These are phyloP conservation scores for Mycteria americana DNA, from an alignment of 2,797 vertebrate species.

Conservation along the genomic window DNA sequence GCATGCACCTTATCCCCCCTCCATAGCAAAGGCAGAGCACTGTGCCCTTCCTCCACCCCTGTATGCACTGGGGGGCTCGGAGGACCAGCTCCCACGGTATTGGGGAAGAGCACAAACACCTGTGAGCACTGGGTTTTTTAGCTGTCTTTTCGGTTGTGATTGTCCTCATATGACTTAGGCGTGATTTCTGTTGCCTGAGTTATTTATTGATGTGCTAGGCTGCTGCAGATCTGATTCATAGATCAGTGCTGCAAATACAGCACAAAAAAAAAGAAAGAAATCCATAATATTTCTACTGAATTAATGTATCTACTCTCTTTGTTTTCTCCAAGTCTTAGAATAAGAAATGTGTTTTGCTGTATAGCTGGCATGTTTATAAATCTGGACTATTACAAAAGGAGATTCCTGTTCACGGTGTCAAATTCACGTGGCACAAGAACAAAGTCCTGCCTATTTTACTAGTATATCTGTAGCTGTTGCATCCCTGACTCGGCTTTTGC, in stretches of 20 bases:
- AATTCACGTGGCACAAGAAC: not conserved
- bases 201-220: not conserved
- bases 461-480: not conserved
- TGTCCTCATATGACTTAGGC: not conserved
- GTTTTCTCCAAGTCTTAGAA: not conserved
- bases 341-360: not conserved
- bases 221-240: not conserved
- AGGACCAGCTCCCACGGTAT: not conserved
- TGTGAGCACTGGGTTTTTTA: not conserved
- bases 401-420: not conserved
- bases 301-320: not conserved
- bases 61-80: accelerated
- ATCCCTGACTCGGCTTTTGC: not conserved
- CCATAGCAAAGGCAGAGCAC: too few relatives aligned
- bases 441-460: accelerated
- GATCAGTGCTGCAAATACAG: not conserved
- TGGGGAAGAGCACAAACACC: not conserved
- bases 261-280: not conserved
- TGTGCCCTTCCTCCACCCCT: not conserved
- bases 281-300: not conserved
- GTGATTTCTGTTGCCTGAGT: not conserved
- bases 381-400: not conserved
- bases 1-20: not conserved
- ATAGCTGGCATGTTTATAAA: not conserved
- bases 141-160: not conserved